Percentiles rank a stretch among this genome's conserved stretches.
phyloP scores from a whole-genome alignment of 2,888 invertebrate species.

The Cerceris ruficornis region DNA sequence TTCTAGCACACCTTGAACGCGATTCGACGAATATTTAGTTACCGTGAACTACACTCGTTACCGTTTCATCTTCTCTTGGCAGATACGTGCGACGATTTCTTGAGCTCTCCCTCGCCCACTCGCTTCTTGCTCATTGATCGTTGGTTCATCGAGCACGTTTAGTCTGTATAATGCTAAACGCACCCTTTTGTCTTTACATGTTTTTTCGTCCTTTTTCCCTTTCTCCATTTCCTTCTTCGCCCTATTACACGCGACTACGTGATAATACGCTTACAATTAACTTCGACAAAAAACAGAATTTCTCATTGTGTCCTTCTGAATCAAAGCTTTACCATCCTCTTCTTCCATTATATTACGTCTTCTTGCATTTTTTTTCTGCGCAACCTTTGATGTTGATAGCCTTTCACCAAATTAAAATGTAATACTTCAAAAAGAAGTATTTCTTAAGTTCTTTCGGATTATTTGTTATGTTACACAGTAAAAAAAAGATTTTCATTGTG shows the following conservation, averaged over 20 bases:
- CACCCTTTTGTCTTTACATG: slow-evolving; percentile 21
- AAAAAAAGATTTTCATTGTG: too few relatives aligned
- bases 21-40: slow-evolving; percentile 66
- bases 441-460: too few relatives aligned
- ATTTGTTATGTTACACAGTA: too few relatives aligned
- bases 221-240: not conserved
- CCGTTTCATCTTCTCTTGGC: slow-evolving; percentile 69
- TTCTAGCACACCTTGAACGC: slow-evolving; percentile 39
- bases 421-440: too few relatives aligned
- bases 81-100: slow-evolving; percentile 68
- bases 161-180: slow-evolving; percentile 60
- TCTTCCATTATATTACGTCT: not conserved
- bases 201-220: not conserved
- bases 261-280: slow-evolving; percentile 38
- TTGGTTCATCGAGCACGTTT: slow-evolving; percentile 59
- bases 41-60: slow-evolving; percentile 67
- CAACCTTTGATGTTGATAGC: too few relatives aligned
- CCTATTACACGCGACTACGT: slow-evolving; percentile 21
- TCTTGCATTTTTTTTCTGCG: not conserved
- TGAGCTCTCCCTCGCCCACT: slow-evolving; percentile 43
- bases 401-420: too few relatives aligned
- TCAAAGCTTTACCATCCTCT: not conserved
- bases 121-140: slow-evolving; percentile 57
- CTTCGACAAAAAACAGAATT: slow-evolving; percentile 27
- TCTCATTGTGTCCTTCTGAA: slow-evolving; percentile 2